A percentile compares a stretch with the other conserved stretches of the same genome.
Evolutionary conservation across 2,113 vertebrate species (phyloP).

Genomic region (Donacobius atricapilla): DNA sequence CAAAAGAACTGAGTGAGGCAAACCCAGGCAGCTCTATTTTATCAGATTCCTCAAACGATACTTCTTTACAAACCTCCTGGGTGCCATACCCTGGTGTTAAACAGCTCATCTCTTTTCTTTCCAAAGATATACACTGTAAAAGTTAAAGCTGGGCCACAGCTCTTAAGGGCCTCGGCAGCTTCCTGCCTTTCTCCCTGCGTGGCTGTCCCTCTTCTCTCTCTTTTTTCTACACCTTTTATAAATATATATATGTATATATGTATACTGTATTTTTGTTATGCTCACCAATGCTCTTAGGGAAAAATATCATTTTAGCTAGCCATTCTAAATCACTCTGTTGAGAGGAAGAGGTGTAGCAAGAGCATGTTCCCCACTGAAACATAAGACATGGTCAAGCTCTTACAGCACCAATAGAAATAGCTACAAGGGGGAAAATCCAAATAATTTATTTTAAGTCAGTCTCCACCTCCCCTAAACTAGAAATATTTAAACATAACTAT

Average conservation of each 20-base stretch:
- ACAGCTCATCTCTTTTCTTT: not conserved
- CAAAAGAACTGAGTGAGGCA: not conserved
- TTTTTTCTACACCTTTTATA: not conserved
- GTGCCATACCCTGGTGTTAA: not conserved
- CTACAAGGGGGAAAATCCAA: not conserved
- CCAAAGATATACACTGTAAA: rapidly evolving
- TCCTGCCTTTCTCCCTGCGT: not conserved
- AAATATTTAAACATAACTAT: not conserved
- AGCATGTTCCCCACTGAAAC: not conserved
- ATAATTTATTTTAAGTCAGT: not conserved
- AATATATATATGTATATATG: too few relatives aligned
- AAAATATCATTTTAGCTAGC: not conserved
- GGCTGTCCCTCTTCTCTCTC: not conserved
- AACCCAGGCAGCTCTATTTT: not conserved
- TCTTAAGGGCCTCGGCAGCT: not conserved
- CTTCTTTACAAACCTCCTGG: not conserved
- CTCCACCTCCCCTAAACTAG: not conserved
- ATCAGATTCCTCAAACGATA: not conserved
- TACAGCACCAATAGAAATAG: not conserved
- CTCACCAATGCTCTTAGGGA: not conserved
- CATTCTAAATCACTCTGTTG: not conserved
- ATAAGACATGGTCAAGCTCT: not conserved
- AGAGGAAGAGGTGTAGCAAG: not conserved
- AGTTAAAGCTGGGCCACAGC: not conserved
- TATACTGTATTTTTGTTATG: not conserved